phyloP scores from a whole-genome alignment of 53 echinoderm and acorn worm species.

The Echinometra lucunter region DNA sequence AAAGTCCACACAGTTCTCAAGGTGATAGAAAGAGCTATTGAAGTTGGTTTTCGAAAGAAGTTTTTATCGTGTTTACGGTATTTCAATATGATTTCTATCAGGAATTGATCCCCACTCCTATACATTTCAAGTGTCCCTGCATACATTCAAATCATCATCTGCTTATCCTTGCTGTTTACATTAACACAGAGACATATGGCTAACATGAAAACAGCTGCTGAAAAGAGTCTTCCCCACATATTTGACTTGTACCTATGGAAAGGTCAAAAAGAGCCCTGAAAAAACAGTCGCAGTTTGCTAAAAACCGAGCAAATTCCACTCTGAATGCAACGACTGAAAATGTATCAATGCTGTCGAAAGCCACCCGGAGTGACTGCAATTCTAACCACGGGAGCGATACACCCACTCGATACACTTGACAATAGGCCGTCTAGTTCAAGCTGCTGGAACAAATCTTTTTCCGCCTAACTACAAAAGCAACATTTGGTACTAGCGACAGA shows the following conservation, averaged over 20 bases:
- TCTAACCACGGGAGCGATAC: not conserved
- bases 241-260: not conserved
- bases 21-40: no score
- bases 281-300: not conserved
- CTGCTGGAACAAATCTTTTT: conserved; percentile 23
- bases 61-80: no score
- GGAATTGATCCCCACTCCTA: no score
- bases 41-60: no score
- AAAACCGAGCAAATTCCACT: not conserved
- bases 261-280: not conserved
- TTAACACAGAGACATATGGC: not conserved
- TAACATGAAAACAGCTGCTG: not conserved
- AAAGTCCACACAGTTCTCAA: no score
- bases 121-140: no score
- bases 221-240: not conserved
- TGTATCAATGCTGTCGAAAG: not conserved
- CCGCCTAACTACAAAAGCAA: not conserved
- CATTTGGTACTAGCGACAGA: not conserved
- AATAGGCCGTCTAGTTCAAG: not conserved
- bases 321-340: not conserved
- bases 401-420: not conserved
- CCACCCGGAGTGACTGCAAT: not conserved
- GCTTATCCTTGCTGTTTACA: not conserved
- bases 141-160: no score
- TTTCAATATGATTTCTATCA: no score